Conservation (phyloP, 2,113 vertebrate species). For the Zonotrichia leucophrys region DNA sequence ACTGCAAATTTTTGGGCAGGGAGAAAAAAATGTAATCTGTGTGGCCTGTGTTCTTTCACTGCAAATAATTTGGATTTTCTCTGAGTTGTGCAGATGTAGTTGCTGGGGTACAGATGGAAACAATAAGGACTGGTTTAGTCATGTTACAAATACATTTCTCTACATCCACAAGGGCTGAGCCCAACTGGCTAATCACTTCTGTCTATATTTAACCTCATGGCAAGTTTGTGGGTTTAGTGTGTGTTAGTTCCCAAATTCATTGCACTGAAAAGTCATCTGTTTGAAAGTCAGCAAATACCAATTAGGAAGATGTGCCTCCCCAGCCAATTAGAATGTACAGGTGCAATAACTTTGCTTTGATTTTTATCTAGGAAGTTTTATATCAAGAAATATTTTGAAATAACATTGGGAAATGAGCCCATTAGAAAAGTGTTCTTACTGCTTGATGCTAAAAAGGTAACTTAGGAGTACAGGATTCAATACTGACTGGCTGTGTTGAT, state of each 20-base stretch:
- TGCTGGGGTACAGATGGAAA: neutral
- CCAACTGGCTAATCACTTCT: neutral
- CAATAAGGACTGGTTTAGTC: neutral
- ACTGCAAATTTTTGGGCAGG: neutral
- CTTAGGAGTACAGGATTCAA: neutral
- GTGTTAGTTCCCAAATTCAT: neutral
- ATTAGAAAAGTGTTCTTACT: neutral
- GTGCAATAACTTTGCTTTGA: slow-evolving; percentile 10
- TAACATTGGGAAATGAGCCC: neutral
- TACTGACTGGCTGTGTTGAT: neutral
- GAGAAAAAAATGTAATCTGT: neutral
- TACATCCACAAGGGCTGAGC: neutral
- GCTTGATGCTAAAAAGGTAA: neutral
- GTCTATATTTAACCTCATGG: neutral
- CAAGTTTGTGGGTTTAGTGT: neutral
- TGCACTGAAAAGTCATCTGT: slow-evolving; percentile 4
- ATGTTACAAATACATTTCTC: neutral
- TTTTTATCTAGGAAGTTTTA: slow-evolving; percentile 24
- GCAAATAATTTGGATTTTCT: neutral
- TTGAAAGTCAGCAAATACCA: neutral
- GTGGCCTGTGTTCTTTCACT: neutral
- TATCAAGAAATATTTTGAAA: slow-evolving; percentile 4
- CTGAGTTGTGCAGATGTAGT: neutral
- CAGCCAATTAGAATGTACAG: slow-evolving; percentile 18
- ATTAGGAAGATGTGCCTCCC: neutral